phyloP scores from a whole-genome alignment of 2,797 vertebrate genomes.

The Lithobates sylvaticus region DNA sequence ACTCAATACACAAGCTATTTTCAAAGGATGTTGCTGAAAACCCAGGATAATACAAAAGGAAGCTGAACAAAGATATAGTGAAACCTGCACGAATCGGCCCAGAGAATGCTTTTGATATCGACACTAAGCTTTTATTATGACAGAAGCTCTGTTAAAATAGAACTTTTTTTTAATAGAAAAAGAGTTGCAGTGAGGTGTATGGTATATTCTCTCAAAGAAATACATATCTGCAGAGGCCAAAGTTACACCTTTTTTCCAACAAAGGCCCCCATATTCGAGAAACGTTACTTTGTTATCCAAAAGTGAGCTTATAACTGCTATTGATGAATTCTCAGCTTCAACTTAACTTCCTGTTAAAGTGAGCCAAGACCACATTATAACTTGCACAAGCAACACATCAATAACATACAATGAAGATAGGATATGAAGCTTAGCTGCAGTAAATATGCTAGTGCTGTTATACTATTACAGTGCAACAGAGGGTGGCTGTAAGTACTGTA shows the following conservation, averaged over 20 bases:
- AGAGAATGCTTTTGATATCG: constrained; percentile 51
- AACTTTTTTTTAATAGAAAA: constrained; percentile 36
- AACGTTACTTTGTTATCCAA: constrained; percentile 41
- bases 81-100: constrained; percentile 45
- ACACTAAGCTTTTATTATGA: constrained; percentile 57
- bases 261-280: constrained; percentile 38
- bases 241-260: constrained; percentile 49
- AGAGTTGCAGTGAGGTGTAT: constrained; percentile 33
- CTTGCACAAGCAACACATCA: background rate
- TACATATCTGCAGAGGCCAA: constrained; percentile 46
- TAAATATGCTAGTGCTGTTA: background rate
- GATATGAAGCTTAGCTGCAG: background rate
- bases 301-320: constrained; percentile 24
- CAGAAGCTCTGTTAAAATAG: constrained; percentile 46
- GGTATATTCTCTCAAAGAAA: constrained; percentile 44
- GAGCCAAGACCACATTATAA: background rate
- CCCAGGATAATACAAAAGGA: constrained; percentile 54
- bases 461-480: background rate
- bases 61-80: constrained; percentile 53
- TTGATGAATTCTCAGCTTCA: constrained; percentile 28
- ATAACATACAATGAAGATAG: background rate
- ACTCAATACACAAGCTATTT: constrained; percentile 42
- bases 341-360: constrained; percentile 23
- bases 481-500: background rate
- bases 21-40: constrained; percentile 52